phyloP scores from a whole-genome alignment of 1,140 invertebrate species.

The Olivierus martensii region DNA sequence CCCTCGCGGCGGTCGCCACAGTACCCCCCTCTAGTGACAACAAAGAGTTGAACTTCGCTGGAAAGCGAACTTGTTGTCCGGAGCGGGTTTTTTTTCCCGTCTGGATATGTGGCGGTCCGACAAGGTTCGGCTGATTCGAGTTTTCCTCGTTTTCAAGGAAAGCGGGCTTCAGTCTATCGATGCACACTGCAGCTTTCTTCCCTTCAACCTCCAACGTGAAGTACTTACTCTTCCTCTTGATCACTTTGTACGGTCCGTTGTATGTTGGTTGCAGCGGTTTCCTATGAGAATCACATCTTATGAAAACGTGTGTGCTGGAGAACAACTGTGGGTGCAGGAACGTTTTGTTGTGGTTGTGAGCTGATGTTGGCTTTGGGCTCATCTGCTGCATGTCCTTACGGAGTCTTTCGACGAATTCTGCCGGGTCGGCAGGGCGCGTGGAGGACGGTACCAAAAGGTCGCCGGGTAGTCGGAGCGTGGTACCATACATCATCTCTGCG shows the following conservation, averaged over 20 bases:
- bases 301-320: background rate
- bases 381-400: background rate
- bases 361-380: background rate
- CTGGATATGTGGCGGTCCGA: no score
- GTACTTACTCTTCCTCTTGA: background rate
- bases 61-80: no score
- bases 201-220: background rate
- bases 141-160: no score
- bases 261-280: background rate
- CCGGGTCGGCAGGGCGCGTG: no score
- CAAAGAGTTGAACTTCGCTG: no score
- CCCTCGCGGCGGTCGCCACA: no score
- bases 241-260: background rate
- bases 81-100: no score
- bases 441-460: slow-evolving; percentile 10
- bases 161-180: slow-evolving; percentile 1
- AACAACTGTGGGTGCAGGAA: background rate
- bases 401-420: background rate
- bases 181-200: background rate
- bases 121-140: no score
- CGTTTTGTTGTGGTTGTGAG: background rate
- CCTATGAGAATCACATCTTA: background rate
- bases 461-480: slow-evolving; percentile 14
- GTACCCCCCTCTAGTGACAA: no score
- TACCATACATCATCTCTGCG: slow-evolving; percentile 21